Percentiles rank a stretch among this genome's conserved stretches.
These are phyloP conservation scores for Aphelenchoides bicaudatus DNA, from an alignment of 2,888 invertebrate genomes.

Conservation along the genomic window DNA sequence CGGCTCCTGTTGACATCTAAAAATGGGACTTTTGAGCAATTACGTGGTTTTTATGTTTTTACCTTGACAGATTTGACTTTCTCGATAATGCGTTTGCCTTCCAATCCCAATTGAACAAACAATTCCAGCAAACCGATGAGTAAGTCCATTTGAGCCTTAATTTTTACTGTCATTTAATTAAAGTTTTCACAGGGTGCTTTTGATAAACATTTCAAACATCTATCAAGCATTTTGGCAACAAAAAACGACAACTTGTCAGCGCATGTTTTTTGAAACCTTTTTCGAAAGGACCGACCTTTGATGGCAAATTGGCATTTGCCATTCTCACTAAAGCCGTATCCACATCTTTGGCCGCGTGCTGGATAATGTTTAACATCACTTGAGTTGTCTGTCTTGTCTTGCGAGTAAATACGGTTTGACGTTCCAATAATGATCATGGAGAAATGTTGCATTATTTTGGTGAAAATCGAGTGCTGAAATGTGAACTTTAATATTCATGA, in stretches of 20 bases:
- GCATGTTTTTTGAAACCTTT: too few species aligned
- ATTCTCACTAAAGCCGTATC: constrained; percentile 94
- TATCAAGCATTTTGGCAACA: too few species aligned
- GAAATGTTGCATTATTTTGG: constrained; percentile 97
- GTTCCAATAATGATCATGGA: constrained; percentile 89
- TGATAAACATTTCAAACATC: too few species aligned
- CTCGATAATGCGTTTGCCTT: constrained; percentile 90
- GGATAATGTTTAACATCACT: constrained; percentile 20
- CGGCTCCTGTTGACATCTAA: constrained; percentile 89
- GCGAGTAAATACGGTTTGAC: constrained; percentile 52
- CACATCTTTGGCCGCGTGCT: constrained; percentile 86
- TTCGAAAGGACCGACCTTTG: too few species aligned
- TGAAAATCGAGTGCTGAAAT: constrained; percentile 70
- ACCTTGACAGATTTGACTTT: constrained; percentile 71
- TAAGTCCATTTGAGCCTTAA: constrained; percentile 64
- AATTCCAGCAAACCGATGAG: constrained; percentile 77
- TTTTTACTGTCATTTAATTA: too few species aligned
- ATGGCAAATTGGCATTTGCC: constrained; percentile 84
- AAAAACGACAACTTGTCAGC: too few species aligned
- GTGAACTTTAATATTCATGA: too few species aligned
- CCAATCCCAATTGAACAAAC: constrained; percentile 93
- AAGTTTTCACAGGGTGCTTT: too few species aligned
- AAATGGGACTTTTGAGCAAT: constrained; percentile 14
- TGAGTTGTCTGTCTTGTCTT: constrained; percentile 36
- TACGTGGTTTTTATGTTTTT: background rate